These are phyloP conservation scores for Maconellicoccus hirsutus DNA, from an alignment of 1,140 invertebrate species.

Conservation along the genomic window DNA sequence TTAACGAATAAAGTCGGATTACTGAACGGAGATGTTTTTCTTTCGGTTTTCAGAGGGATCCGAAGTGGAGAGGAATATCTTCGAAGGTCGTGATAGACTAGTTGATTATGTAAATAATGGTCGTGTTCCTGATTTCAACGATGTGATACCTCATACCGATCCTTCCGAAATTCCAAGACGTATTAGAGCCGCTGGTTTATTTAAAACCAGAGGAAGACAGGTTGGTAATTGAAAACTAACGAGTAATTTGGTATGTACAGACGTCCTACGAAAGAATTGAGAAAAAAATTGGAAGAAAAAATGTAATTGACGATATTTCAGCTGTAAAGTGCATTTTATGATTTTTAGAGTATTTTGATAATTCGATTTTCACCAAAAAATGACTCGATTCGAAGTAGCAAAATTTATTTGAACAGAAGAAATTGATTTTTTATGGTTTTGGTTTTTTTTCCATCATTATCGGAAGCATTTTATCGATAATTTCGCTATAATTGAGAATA, in stretches of 20 bases:
- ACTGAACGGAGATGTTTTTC: slow-evolving; percentile 20
- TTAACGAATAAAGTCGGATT: not conserved
- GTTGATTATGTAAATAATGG: slow-evolving; percentile 63
- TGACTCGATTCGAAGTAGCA: not conserved
- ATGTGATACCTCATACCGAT: slow-evolving; percentile 46
- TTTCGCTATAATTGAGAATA: no score
- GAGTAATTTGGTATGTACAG: no score
- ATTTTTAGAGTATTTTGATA: not conserved
- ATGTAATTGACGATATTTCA: no score
- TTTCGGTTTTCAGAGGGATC: slow-evolving; percentile 46
- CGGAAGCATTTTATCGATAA: no score
- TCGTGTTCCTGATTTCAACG: slow-evolving; percentile 61
- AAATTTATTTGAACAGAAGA: no score
- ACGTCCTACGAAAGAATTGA: no score
- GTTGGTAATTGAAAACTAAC: not conserved
- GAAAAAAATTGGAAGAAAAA: no score
- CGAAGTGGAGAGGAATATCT: slow-evolving; percentile 56
- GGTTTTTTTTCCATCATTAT: no score
- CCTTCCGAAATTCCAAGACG: slow-evolving; percentile 24
- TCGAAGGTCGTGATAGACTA: slow-evolving; percentile 58
- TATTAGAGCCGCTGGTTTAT: not conserved
- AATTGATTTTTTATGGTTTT: no score
- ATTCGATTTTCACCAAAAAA: not conserved
- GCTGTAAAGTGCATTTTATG: no score
- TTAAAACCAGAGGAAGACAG: slow-evolving; percentile 15